These are phyloP conservation scores for Sebastes miniatus DNA, from an alignment of 2,797 vertebrate species.

Conservation along the genomic window DNA sequence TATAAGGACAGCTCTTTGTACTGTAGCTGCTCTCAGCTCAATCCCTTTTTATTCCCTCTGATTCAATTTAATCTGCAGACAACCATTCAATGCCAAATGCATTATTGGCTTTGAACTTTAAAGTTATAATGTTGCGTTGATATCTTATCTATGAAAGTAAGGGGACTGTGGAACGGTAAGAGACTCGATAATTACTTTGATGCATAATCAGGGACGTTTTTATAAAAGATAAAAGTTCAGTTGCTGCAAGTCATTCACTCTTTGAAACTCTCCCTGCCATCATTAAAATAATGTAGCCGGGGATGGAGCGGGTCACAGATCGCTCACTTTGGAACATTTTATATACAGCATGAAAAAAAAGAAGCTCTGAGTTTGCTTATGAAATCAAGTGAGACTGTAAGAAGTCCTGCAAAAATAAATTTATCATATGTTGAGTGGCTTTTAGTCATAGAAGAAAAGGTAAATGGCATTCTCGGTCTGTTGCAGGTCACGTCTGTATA, in stretches of 20 bases:
- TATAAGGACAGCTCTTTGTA: constrained; percentile 35
- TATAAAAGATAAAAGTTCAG: constrained; percentile 43
- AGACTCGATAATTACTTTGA: constrained; percentile 60
- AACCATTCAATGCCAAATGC: constrained; percentile 43
- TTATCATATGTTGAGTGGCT: neutral
- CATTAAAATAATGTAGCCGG: constrained; percentile 49
- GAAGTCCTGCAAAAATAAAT: constrained; percentile 1
- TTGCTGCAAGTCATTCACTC: constrained; percentile 43
- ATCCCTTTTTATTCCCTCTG: constrained; percentile 48
- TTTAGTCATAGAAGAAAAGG: neutral
- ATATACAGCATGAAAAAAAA: constrained; percentile 9
- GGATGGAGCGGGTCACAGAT: constrained; percentile 15
- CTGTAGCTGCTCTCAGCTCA: constrained; percentile 44
- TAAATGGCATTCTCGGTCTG: neutral
- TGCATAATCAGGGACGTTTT: constrained; percentile 63
- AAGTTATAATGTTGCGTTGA: constrained; percentile 53
- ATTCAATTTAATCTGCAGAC: constrained; percentile 48
- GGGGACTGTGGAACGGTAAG: constrained; percentile 39
- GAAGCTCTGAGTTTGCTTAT: neutral
- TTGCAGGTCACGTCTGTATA: neutral
- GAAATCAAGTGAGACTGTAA: constrained; percentile 9
- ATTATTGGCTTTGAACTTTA: constrained; percentile 64
- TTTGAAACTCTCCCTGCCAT: constrained; percentile 43
- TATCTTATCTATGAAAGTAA: constrained; percentile 56
- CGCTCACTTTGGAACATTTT: constrained; percentile 23